Percentiles rank a stretch among this genome's conserved stretches.
These are phyloP conservation scores for Papilio demoleus DNA, from an alignment of 2,888 invertebrate genomes.

Conservation along the genomic window DNA sequence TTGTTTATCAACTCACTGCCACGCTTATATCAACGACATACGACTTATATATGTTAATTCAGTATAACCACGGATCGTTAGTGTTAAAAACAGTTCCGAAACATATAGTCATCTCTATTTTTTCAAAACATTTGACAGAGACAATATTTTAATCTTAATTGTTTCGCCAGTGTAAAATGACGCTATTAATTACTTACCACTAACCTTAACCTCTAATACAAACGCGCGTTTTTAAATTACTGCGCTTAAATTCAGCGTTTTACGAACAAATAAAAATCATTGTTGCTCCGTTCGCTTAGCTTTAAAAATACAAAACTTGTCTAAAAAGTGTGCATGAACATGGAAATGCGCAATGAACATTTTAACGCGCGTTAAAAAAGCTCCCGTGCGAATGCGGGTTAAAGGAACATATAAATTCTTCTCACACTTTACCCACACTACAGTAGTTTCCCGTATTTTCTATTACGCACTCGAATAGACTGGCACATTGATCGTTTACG, in stretches of 20 bases:
- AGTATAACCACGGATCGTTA: conserved; percentile 52
- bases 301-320: too few species aligned
- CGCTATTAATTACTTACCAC: too few species aligned
- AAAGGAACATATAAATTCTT: conserved; percentile 58
- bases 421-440: conserved; percentile 42
- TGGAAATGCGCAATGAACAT: too few species aligned
- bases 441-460: conserved; percentile 26
- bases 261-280: too few species aligned
- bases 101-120: not conserved
- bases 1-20: conserved; percentile 46
- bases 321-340: too few species aligned
- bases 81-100: not conserved
- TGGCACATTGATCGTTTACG: conserved; percentile 23
- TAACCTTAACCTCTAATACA: too few species aligned
- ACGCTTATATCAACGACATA: conserved; percentile 60
- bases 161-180: conserved; percentile 54
- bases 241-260: too few species aligned
- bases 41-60: conserved; percentile 72
- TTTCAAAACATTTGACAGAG: not conserved
- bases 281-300: too few species aligned
- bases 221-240: too few species aligned
- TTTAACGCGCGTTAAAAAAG: too few species aligned
- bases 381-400: too few species aligned
- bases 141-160: not conserved
- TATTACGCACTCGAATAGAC: conserved; percentile 31